phyloP scores from a whole-genome alignment of 1,140 invertebrate species.

The Pissodes strobi region DNA sequence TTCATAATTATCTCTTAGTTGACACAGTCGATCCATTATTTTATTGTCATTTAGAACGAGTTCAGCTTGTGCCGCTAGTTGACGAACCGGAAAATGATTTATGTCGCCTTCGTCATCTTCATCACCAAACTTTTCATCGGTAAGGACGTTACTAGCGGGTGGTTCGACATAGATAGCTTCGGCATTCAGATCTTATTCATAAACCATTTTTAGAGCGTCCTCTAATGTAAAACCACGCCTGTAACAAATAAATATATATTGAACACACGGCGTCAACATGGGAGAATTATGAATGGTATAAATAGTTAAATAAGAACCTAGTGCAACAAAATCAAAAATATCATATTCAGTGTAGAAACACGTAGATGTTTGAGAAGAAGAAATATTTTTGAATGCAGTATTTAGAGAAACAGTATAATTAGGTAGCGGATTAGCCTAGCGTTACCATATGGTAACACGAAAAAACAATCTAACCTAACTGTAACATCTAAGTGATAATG shows the following conservation, averaged over 20 bases:
- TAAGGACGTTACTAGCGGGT: neutral
- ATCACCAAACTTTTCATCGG: slow-evolving; percentile 11
- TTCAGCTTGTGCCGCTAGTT: slow-evolving; percentile 1
- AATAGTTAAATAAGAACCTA: too few relatives aligned
- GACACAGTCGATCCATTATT: neutral
- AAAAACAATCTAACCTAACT: too few relatives aligned
- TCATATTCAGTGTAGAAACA: neutral
- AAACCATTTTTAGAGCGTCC: neutral
- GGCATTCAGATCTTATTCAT: neutral
- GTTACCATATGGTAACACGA: too few relatives aligned
- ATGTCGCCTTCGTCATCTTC: slow-evolving; percentile 17
- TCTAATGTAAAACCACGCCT: slow-evolving; percentile 4
- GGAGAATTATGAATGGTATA: too few relatives aligned
- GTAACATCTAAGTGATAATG: slow-evolving; percentile 1
- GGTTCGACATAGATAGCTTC: slow-evolving; percentile 2
- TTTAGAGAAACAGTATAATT: neutral
- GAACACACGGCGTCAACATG: neutral
- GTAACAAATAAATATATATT: slow-evolving; percentile 2
- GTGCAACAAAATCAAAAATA: too few relatives aligned
- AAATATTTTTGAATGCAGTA: too few relatives aligned
- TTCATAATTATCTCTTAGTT: too few relatives aligned
- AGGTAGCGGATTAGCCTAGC: neutral
- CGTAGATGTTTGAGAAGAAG: neutral
- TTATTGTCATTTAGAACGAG: too few relatives aligned
- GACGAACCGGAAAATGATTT: slow-evolving; percentile 8